Percentiles rank a stretch among this genome's conserved stretches.
Conservation (phyloP, 2,888 invertebrate genomes). For the Apotomis capreana region DNA sequence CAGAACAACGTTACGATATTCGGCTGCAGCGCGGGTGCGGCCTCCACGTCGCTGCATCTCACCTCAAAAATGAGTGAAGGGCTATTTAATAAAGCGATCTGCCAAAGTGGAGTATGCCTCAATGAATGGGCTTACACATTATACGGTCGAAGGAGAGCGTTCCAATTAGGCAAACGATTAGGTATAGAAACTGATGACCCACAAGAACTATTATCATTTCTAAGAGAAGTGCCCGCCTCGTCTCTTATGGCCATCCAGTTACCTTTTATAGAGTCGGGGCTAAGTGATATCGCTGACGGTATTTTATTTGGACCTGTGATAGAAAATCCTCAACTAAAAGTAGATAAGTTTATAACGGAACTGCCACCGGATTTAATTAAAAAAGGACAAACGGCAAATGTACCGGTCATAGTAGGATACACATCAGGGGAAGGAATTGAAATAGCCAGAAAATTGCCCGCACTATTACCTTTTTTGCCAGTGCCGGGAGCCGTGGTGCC, state of each 20-base stretch:
- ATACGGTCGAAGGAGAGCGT: constrained; percentile 67
- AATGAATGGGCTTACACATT: constrained; percentile 74
- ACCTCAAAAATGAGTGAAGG: constrained; percentile 73
- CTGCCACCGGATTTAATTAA: constrained; percentile 60
- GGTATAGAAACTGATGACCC: constrained; percentile 71
- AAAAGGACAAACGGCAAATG: constrained; percentile 61
- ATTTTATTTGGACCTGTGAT: constrained; percentile 75
- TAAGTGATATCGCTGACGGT: constrained; percentile 64
- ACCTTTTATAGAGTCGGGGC: constrained; percentile 57
- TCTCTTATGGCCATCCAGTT: constrained; percentile 67
- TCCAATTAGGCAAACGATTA: constrained; percentile 71
- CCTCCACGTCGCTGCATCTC: constrained; percentile 69
- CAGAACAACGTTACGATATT: constrained; percentile 73
- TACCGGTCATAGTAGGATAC: constrained; percentile 73
- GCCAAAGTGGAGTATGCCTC: constrained; percentile 78
- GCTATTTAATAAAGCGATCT: constrained; percentile 76
- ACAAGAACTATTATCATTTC: constrained; percentile 65
- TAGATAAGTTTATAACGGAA: constrained; percentile 66
- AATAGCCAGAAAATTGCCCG: constrained; percentile 63
- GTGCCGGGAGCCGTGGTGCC: constrained; percentile 67
- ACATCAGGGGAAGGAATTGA: constrained; percentile 77
- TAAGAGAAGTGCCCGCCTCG: constrained; percentile 61
- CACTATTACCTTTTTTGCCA: constrained; percentile 54
- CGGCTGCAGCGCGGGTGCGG: constrained; percentile 78
- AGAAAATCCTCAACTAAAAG: constrained; percentile 62